These are phyloP conservation scores for Andrena camellia DNA, from an alignment of 2,888 invertebrate genomes.

Conservation along the genomic window DNA sequence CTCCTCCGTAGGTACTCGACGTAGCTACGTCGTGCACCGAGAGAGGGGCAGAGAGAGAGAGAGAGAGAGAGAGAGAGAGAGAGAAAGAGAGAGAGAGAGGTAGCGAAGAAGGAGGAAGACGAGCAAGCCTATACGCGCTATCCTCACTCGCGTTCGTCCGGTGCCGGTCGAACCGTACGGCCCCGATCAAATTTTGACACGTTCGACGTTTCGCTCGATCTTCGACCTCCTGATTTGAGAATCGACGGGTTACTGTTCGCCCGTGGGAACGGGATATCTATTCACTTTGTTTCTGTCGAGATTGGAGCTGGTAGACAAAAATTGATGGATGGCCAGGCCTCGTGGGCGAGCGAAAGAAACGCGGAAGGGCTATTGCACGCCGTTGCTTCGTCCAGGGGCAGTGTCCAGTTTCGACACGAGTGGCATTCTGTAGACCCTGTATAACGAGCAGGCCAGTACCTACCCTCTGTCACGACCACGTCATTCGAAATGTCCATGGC, in stretches of 20 bases:
- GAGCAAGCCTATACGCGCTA: constrained; percentile 49
- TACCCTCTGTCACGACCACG: background rate
- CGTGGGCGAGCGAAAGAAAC: background rate
- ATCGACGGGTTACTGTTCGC: constrained; percentile 71
- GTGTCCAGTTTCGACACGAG: background rate
- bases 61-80: constrained; percentile 17
- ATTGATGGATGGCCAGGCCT: constrained; percentile 32
- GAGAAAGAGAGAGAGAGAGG: background rate
- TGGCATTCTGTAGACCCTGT: no score
- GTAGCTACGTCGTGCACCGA: constrained; percentile 72
- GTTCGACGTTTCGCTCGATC: constrained; percentile 80
- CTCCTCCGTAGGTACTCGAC: constrained; percentile 75
- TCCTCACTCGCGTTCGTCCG: constrained; percentile 56
- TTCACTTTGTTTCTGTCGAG: constrained; percentile 39
- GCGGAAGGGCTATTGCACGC: background rate
- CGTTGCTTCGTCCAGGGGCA: background rate
- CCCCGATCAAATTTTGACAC: constrained; percentile 84
- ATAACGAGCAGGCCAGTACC: background rate
- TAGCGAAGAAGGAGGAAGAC: constrained; percentile 16
- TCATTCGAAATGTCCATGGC: background rate
- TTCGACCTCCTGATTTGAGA: constrained; percentile 74
- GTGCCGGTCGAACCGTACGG: constrained; percentile 61
- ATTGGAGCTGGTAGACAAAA: constrained; percentile 21
- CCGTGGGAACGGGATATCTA: constrained; percentile 65
- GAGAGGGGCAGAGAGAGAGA: constrained; percentile 27